phyloP scores from a whole-genome alignment of 2,888 invertebrate species.

The Harmothoe impar region DNA sequence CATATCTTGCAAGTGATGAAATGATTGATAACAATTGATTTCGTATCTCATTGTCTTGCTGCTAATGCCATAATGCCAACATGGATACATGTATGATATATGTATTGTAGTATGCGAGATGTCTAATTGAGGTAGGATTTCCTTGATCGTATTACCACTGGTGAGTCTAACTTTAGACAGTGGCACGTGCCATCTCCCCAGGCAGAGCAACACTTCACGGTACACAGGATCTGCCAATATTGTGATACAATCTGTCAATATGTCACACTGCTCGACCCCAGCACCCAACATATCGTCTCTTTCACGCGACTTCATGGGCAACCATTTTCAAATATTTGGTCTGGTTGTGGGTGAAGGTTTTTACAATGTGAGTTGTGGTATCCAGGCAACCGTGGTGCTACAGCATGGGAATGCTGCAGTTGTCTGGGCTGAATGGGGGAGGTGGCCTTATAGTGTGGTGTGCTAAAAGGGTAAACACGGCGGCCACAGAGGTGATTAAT shows the following conservation, averaged over 20 bases:
- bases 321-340: conserved; percentile 49
- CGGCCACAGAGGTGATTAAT: conserved; percentile 32
- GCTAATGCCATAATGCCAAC: too few species aligned
- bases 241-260: conserved; percentile 50
- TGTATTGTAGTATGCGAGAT: too few species aligned
- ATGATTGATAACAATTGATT: too few species aligned
- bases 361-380: neutral
- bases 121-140: too few species aligned
- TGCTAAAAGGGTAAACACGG: conserved; percentile 16
- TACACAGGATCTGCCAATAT: conserved; percentile 24
- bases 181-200: neutral
- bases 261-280: conserved; percentile 5
- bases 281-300: neutral
- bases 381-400: neutral
- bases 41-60: too few species aligned
- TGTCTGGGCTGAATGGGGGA: neutral
- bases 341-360: neutral
- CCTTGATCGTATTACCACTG: too few species aligned
- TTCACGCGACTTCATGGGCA: conserved; percentile 23
- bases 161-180: neutral
- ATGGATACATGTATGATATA: too few species aligned
- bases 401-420: neutral
- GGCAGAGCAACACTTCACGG: neutral
- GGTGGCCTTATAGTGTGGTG: neutral
- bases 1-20: too few species aligned